Percentiles rank a stretch among this genome's conserved stretches.
phyloP scores from a whole-genome alignment of 2,113 vertebrate genomes.

The Eupsittula cactorum region DNA sequence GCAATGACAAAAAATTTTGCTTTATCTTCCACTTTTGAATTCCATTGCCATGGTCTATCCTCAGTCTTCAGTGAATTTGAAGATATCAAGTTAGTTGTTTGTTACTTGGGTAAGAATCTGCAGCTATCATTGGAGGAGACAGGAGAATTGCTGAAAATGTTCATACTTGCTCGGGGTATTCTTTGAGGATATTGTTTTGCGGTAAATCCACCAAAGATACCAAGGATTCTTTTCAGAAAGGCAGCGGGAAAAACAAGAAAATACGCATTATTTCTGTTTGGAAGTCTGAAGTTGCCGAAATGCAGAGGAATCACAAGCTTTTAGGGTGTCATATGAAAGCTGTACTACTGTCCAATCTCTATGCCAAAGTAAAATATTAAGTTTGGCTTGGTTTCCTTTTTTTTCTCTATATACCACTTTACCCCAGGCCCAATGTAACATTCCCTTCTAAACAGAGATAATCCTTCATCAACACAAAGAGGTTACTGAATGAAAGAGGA shows the following conservation, averaged over 20 bases:
- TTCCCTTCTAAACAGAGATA: not conserved
- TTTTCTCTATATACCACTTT: not conserved
- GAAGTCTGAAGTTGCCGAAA: not conserved
- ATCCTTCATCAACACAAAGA: not conserved
- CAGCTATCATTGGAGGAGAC: not conserved
- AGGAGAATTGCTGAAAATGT: not conserved
- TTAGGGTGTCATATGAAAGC: not conserved
- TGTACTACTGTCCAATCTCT: not conserved
- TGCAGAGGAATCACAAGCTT: not conserved
- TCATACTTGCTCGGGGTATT: not conserved
- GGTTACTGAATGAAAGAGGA: not conserved
- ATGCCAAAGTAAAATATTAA: not conserved
- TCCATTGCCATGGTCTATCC: not conserved
- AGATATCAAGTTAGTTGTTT: not conserved
- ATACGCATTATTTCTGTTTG: not conserved
- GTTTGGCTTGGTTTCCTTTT: not conserved
- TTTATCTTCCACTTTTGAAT: slow-evolving; percentile 3
- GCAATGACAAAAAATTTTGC: not conserved
- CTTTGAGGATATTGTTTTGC: not conserved
- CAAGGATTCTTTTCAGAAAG: not conserved
- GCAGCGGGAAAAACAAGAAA: not conserved
- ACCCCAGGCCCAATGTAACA: not conserved
- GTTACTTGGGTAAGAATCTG: not conserved
- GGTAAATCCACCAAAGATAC: not conserved
- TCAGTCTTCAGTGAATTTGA: not conserved